Base-by-base conservation (phyloP, 2,888 invertebrate species). In the Molorchus minor region DNA sequence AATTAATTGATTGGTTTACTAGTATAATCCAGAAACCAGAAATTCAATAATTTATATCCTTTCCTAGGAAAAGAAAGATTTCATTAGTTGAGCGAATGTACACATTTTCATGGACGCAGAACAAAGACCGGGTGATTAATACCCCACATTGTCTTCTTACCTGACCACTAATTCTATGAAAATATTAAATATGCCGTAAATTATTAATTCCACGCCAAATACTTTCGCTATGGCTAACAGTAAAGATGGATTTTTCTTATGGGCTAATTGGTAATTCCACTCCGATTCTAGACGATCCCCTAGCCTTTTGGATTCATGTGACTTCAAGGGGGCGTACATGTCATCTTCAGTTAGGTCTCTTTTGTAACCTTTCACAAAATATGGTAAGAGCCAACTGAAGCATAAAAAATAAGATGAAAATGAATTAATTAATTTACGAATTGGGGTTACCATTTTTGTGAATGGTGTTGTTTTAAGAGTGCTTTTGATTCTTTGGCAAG, bases 371-470 rank as follows among this genome's bases (percentile, higher is more conserved):
- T 80, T 79, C 25, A 73, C 68, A 66, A 84, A 83, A 17, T 82
- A 70, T 1, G 81, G 81, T 38, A 82, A 73, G 3, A 82, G 73
- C 83, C 84, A 85, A 71, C 84, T 84, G 68, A 52, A 79, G 75
- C 2, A 90, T 35, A n/a, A n/a, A n/a, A n/a, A n/a, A n/a, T n/a
- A n/a, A n/a, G n/a, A n/a, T n/a, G n/a, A n/a, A 33, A 33, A n/a
- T 3, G 12, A 33, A 33, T 25, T 25, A 25, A 25, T 25, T 25
- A 25, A 25, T 25, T n/a, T n/a, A n/a, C n/a, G n/a, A n/a, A n/a
- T n/a, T n/a, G n/a, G n/a, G n/a, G n/a, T n/a, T n/a, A n/a, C n/a
- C n/a, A n/a, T n/a, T n/a, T n/a, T n/a, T n/a, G n/a, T n/a, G n/a
- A n/a, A n/a, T n/a, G n/a, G n/a, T n/a, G n/a, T n/a, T n/a, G n/a